Evolutionary conservation across 1,140 invertebrate species (phyloP), one percentile per base, ranked within the genome.

Genomic region (Drepana arcuata): DNA sequence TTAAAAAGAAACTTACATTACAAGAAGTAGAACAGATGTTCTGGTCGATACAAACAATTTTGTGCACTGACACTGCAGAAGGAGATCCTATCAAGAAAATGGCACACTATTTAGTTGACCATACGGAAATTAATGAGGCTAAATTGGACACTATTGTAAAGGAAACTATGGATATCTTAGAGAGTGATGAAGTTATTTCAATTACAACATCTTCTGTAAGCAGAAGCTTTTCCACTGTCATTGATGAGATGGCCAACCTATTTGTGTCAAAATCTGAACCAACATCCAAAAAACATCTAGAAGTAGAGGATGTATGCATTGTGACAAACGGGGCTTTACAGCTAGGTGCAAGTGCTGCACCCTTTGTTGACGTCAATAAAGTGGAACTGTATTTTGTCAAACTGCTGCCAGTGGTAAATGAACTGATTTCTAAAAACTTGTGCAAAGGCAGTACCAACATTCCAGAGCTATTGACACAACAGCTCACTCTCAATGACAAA

Each of bases 301-400:
- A 80, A 63, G 45, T 70, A n/a, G 47, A 57, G 10, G 73, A 74
- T 7, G n/a, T n/a, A n/a, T 64, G 69, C 52, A 57, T 74, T 29
- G 54, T 74, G 5, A 78, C 75, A 32, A 82, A 80, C 57, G 78
- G 74, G 33, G 73, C 72, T 16, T 40, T 72, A 26, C 70, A 73
- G 49, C 42, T 84, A 28, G 72, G 62, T 10, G 57, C 44, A 31
- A 37, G 46, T 26, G 29, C 43, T 10, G 71, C 78, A 44, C n/a
- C n/a, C n/a, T 89, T 90, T 81, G 69, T 88, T 14, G 91, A 93
- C 85, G 88, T 94, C 1, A 90, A 91, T 62, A 88, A 88, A 34
- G 82, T 90, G n/a, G 80, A 89, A 24, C 85, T 95, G 61, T 91
- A 93, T n/a, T 81, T 97, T 78, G 95, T 94, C 0, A 97, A 96